A percentile compares a stretch with the other conserved stretches of the same genome.
These are phyloP conservation scores for Tyrannus savana DNA, from an alignment of 2,113 vertebrate species.

Conservation along the genomic window DNA sequence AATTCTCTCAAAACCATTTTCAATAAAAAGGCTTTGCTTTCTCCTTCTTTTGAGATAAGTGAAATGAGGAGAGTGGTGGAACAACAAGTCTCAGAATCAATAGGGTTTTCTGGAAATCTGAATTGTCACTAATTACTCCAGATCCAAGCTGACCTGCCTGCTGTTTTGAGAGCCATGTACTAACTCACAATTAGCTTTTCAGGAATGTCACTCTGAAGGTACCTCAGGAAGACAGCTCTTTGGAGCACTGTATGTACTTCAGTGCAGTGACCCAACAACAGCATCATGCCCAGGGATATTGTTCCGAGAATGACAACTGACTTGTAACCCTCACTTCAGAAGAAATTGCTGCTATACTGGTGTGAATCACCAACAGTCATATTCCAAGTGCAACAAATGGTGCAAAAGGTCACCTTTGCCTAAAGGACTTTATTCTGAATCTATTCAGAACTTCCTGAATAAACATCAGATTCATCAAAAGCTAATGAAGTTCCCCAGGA, in stretches of 20 bases:
- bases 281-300: background rate
- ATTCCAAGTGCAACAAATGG: background rate
- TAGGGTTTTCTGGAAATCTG: background rate
- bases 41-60: background rate
- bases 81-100: background rate
- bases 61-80: background rate
- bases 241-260: background rate
- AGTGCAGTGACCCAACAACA: background rate
- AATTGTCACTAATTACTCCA: background rate
- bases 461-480: background rate
- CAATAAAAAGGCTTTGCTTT: background rate
- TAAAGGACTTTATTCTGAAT: background rate
- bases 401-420: background rate
- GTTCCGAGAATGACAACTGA: background rate
- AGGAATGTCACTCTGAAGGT: background rate
- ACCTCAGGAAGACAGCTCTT: background rate
- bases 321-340: background rate
- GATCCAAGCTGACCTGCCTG: background rate
- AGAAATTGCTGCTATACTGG: background rate
- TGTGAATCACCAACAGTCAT: background rate
- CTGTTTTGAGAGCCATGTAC: background rate
- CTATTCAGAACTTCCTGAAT: background rate
- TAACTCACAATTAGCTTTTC: background rate
- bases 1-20: background rate
- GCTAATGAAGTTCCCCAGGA: background rate